Conservation (phyloP, 2,797 vertebrate species). For the Melanotaenia pygmaea region DNA sequence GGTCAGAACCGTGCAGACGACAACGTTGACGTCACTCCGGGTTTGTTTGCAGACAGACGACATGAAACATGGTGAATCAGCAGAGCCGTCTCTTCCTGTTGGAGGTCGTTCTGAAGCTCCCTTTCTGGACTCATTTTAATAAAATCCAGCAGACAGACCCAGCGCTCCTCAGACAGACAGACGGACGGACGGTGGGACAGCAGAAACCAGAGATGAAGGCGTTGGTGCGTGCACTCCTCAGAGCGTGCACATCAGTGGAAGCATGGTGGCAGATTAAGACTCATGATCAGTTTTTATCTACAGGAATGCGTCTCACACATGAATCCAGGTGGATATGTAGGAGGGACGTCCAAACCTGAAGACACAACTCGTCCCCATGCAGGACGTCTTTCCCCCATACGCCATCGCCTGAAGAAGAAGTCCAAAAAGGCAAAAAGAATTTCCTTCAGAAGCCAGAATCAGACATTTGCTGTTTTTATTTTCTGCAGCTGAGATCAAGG, state of each 20-base stretch:
- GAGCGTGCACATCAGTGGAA: constrained; percentile 30
- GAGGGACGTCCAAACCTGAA: constrained; percentile 4
- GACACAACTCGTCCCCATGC: neutral
- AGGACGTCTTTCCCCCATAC: neutral
- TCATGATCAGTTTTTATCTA: constrained; percentile 58
- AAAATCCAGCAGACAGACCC: neutral
- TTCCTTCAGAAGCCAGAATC: constrained; percentile 22
- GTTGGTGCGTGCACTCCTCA: constrained; percentile 22
- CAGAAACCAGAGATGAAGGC: constrained; percentile 29
- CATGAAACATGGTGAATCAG: no score
- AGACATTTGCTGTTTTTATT: constrained; percentile 11
- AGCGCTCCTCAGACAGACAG: no score
- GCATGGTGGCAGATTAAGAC: constrained; percentile 24
- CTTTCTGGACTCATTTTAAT: no score
- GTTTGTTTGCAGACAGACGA: no score
- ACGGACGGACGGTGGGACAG: constrained; percentile 9
- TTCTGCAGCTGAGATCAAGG: constrained; percentile 18
- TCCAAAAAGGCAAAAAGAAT: constrained; percentile 14
- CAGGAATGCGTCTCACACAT: constrained; percentile 58
- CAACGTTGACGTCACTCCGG: no score
- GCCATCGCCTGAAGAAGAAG: constrained; percentile 19
- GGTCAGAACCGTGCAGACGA: no score
- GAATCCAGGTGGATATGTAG: neutral
- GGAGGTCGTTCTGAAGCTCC: no score
- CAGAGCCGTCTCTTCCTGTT: no score